Evolutionary conservation across 2,113 vertebrate genomes (phyloP).

Genomic region (Larimichthys crocea): DNA sequence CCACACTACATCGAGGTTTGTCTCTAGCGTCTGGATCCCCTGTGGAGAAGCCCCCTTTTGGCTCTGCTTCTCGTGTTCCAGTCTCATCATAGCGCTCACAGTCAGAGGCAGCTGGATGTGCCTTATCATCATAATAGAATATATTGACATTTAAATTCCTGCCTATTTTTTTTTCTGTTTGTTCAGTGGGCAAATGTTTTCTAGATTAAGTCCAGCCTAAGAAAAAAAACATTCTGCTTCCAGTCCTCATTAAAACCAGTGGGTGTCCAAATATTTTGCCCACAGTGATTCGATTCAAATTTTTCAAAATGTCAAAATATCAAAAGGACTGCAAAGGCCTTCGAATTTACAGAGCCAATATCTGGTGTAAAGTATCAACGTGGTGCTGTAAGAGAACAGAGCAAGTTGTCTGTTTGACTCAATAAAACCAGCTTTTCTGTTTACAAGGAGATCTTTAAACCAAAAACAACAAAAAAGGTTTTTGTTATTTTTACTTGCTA

Average conservation of each 20-base stretch:
- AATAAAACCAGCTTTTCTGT: neutral
- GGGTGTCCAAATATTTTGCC: neutral
- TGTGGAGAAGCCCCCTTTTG: slow-evolving; percentile 21
- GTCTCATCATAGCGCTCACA: slow-evolving; percentile 52
- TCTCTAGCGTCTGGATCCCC: slow-evolving; percentile 32
- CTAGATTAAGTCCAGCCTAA: neutral
- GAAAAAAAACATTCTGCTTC: neutral
- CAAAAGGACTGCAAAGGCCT: neutral
- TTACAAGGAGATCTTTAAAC: slow-evolving; percentile 4
- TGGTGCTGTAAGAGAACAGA: neutral
- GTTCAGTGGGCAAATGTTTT: neutral
- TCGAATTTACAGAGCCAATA: neutral
- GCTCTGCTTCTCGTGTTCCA: slow-evolving; percentile 18
- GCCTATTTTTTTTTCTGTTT: neutral
- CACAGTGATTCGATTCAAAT: neutral
- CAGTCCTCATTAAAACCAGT: slow-evolving; percentile 25
- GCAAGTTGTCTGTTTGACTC: neutral
- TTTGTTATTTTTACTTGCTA: neutral
- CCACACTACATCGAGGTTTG: slow-evolving; percentile 5
- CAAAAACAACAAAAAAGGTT: neutral
- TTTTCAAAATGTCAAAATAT: neutral
- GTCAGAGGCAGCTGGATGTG: neutral
- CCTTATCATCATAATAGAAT: slow-evolving; percentile 36
- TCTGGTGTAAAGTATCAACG: neutral
- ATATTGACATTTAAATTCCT: slow-evolving; percentile 35